phyloP scores from a whole-genome alignment of 2,888 invertebrate genomes.

The Homarus gammarus region DNA sequence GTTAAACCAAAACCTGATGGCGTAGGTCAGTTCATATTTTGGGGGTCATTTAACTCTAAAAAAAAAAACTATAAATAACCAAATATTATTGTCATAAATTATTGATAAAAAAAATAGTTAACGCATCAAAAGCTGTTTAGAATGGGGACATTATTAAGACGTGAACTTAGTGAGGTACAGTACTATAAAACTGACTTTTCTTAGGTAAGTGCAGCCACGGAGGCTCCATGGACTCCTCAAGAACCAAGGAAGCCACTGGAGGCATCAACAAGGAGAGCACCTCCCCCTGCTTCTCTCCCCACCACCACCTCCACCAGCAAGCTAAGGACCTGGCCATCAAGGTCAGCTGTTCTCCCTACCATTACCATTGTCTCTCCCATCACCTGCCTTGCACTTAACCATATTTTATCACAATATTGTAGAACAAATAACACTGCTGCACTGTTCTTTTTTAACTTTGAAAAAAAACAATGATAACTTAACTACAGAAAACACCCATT shows the following conservation, averaged over 20 bases:
- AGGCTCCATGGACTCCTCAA: conserved; percentile 30
- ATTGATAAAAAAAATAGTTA: not conserved
- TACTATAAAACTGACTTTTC: too few species aligned
- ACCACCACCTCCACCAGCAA: conserved; percentile 57
- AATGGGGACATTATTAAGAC: too few species aligned
- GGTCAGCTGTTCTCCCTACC: conserved; percentile 20
- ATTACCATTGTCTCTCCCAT: too few species aligned
- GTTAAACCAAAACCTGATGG: conserved; percentile 26
- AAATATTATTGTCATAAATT: too few species aligned
- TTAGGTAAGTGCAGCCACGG: conserved; percentile 56
- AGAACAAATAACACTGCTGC: too few species aligned
- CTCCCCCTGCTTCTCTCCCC: conserved; percentile 64
- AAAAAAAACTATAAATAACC: not conserved
- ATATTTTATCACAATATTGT: too few species aligned
- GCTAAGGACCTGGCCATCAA: conserved; percentile 53
- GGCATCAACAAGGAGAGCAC: conserved; percentile 66
- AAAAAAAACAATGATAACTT: too few species aligned
- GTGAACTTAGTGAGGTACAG: too few species aligned
- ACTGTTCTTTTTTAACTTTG: too few species aligned
- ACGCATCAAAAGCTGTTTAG: too few species aligned
- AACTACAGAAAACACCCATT: too few species aligned
- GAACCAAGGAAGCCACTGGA: not conserved
- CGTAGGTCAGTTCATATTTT: not conserved
- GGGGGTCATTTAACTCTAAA: not conserved
- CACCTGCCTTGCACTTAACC: too few species aligned